Base-by-base conservation (phyloP, 2,888 invertebrate genomes). In the Trisateles emortualis region DNA sequence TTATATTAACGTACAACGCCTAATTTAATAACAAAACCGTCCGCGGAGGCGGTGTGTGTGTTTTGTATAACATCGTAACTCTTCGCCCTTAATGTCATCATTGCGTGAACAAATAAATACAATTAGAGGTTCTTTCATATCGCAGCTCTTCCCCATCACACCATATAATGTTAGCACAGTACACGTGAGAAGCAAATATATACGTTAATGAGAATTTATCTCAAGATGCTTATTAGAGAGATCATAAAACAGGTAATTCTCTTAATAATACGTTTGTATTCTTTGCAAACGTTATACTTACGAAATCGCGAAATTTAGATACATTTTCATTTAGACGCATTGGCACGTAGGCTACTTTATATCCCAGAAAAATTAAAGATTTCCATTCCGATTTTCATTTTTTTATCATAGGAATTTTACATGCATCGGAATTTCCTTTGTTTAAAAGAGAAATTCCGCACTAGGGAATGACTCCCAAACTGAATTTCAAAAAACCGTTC, bases 1-100 rank as follows among this genome's bases (percentile, higher is more conserved):
- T 44, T 53, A 48, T 39, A 64, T 17, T 41, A 46, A 30, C 30
- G 26, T 30, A 59, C 44, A 54, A 53, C 53, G 54, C 53, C 33
- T 52, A 56, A 68, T 68, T 64, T 52, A 58, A 59, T 64, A 64
- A 57, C 48, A 38, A n/a, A 64, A 60, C n/a, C 59, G 49, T 54
- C 41, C 56, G 53, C 59, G 49, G 52, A 45, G 55, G 47, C 53
- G 52, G 35, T 10, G 36, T 16, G 36, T 16, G 17, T 40, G 40
- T 63, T 67, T 67, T 70, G 54, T 65, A 45, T 56, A 22, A 22
- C 41, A 24, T 29, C 26, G 22, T 47, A 47, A 49, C 33, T 48
- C 38, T 38, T 26, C 33, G 6, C 41, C 58, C 51, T 45, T 67
- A 67, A 67, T 68, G 52, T 42, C 48, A 59, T 24, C 41, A 60